Base-by-base conservation (phyloP, 2,797 vertebrate species). In the Sphaeramia orbicularis region DNA sequence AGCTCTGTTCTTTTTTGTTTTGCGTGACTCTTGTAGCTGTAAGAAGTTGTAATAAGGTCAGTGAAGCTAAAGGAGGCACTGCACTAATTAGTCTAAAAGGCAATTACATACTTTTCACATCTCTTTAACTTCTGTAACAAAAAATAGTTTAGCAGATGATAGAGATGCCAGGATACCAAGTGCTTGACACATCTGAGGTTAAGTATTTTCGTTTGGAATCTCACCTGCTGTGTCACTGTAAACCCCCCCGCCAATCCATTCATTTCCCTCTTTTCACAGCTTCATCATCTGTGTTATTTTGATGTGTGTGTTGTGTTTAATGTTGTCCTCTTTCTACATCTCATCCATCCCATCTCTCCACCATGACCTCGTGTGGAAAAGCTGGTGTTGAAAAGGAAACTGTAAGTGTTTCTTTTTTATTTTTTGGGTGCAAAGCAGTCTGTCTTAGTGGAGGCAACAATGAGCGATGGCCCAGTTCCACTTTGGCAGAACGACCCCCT, bases 61-160 rank as follows among this genome's bases (percentile, higher is more conserved):
- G 71, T 65, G 57, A 61, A 66, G 75, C 78, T 86, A 79, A 88
- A 80, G 54, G 45, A 71, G 83, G 65, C 52, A 0, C 72, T 65
- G 81, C 35, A 40, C 78, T 86, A 83, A 88, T 86, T 81, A 83
- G 73, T 45, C 67, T 52, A 72, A 85, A 35, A 64, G 61, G 41
- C 67, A 74, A 71, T 84, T 82, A 76, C 71, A 72, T 59, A 44
- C 43, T 66, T 77, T 76, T 81, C 73, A 72, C 60, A 59, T 82
- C 75, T 52, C 3, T 64, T 66, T 63, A 48, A 32, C 58, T 75
- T 55, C 49, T 54, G 65, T 11, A 47, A 59, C 65, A 35, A 40
- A 47, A 69, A 70, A 21, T 18, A n/a, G 54, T 65, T 54, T 52
- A 49, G 68, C 4, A 53, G 44, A 45, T 16, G 51, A 44, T 13